Evolutionary conservation across 2,113 vertebrate genomes (phyloP).

Genomic region (Gnathonemus echidnorhynchus): DNA sequence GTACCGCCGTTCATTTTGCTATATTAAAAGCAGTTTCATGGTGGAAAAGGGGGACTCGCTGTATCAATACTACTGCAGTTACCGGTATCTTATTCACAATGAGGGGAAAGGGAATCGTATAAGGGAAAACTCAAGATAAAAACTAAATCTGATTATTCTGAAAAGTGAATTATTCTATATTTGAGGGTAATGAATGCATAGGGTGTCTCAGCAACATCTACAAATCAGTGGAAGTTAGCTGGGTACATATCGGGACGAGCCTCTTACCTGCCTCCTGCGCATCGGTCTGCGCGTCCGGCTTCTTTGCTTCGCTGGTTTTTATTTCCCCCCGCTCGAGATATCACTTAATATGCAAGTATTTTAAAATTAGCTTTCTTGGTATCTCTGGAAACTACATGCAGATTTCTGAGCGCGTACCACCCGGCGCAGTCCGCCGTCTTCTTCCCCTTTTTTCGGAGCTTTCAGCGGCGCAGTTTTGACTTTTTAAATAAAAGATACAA

Average conservation of each 20-base stretch:
- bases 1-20: background rate
- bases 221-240: background rate
- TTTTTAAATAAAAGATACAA: background rate
- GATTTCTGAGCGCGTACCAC: background rate
- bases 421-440: background rate
- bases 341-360: background rate
- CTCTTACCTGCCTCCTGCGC: conserved; percentile 14
- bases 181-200: background rate
- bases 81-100: background rate
- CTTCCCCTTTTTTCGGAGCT: background rate
- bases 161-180: background rate
- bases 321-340: background rate
- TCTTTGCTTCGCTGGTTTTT: background rate
- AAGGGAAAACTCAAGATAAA: background rate
- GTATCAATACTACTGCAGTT: background rate
- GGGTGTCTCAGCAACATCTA: background rate
- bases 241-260: background rate
- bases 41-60: background rate
- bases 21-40: background rate
- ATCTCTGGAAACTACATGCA: conserved; percentile 6
- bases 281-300: background rate
- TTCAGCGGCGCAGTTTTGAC: background rate
- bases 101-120: background rate
- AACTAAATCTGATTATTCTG: background rate
- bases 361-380: background rate